These are phyloP conservation scores for Cotesia congregata DNA, from an alignment of 2,888 invertebrate genomes.

Conservation along the genomic window DNA sequence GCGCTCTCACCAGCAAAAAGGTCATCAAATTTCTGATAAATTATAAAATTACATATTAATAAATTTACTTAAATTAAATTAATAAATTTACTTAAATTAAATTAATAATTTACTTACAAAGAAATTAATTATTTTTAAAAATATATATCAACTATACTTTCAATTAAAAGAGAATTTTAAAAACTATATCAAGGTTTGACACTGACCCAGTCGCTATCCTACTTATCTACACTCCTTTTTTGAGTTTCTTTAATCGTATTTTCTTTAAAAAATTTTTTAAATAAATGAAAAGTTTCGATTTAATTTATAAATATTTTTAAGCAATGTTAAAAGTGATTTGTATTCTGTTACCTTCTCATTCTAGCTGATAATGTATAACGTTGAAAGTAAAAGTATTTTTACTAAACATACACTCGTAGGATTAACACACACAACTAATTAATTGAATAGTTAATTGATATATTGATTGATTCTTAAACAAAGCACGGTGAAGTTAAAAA, in stretches of 20 bases:
- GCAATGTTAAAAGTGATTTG: not conserved
- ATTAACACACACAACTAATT: not conserved
- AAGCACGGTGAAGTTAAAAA: not conserved
- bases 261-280: not conserved
- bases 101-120: constrained; percentile 2
- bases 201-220: constrained; percentile 66
- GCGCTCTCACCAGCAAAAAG: not conserved
- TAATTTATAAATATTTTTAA: not conserved
- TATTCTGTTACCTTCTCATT: not conserved
- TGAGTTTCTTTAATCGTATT: not conserved
- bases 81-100: not conserved
- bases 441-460: not conserved
- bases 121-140: not conserved
- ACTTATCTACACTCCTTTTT: constrained; percentile 53
- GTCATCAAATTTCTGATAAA: not conserved
- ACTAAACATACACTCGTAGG: not conserved
- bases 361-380: not conserved
- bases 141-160: not conserved
- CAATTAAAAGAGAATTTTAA: not conserved
- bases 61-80: not conserved
- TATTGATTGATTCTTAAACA: no score
- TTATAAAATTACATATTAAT: not conserved
- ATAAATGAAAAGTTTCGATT: not conserved
- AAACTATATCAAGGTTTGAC: constrained; percentile 57
- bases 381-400: not conserved